Conservation (phyloP, 1,140 invertebrate species). For the Phenacoccus solenopsis region DNA sequence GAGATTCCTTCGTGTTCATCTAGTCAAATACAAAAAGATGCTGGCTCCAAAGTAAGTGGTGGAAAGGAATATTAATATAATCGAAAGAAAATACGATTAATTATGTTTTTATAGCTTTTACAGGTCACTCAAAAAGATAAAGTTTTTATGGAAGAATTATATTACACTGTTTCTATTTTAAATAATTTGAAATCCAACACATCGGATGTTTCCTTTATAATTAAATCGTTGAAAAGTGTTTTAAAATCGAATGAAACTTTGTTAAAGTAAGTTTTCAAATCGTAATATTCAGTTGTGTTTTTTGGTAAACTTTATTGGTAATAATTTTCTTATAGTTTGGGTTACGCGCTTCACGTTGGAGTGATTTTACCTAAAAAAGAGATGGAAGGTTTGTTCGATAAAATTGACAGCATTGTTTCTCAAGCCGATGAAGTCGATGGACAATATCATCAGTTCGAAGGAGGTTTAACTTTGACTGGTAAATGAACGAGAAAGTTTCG, state of each 20-base stretch:
- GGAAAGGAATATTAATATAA: not conserved
- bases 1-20: not conserved
- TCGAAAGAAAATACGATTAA: not conserved
- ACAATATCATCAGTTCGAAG: slow-evolving; percentile 81
- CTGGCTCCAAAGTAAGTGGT: not conserved
- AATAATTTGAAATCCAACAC: not conserved
- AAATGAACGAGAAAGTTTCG: slow-evolving; percentile 6
- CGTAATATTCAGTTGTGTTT: too few relatives aligned
- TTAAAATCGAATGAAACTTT: not conserved
- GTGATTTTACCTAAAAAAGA: not conserved
- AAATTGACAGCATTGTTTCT: not conserved
- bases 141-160: not conserved
- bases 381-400: not conserved
- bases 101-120: not conserved
- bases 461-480: slow-evolving; percentile 47
- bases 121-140: not conserved
- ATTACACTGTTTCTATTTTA: not conserved
- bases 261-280: not conserved
- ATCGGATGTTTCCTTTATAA: not conserved
- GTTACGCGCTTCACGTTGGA: not conserved
- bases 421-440: slow-evolving; percentile 92
- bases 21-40: not conserved
- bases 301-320: not conserved
- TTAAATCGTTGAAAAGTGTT: not conserved
- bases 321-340: not conserved